Evolutionary conservation across 37 sponge, comb jelly and placozoan genomes (phyloP).

Genomic region (Amphimedon queenslandica): DNA sequence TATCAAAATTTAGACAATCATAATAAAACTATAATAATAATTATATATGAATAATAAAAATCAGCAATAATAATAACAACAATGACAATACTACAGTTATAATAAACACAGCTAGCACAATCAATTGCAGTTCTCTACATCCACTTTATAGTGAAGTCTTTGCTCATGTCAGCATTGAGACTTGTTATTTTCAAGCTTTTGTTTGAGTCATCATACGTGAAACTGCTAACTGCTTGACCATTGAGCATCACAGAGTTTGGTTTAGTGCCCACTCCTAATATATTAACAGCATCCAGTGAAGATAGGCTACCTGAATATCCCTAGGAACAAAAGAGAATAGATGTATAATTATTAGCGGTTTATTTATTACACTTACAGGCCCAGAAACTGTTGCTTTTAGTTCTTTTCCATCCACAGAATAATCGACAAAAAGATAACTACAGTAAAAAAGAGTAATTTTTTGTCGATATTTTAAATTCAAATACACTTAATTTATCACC

Average conservation of each 20-base stretch:
- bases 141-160: conserved; percentile 8
- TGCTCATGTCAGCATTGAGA: not conserved
- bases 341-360: not conserved
- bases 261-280: conserved; percentile 27
- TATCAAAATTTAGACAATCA: too few species aligned
- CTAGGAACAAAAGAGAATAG: conserved; percentile 4
- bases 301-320: conserved; percentile 33
- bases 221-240: conserved; percentile 12
- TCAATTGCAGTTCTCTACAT: too few species aligned
- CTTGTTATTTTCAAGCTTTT: not conserved
- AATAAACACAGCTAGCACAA: too few species aligned
- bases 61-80: too few species aligned
- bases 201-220: conserved; percentile 9
- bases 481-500: too few species aligned
- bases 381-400: not conserved
- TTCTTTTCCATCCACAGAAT: not conserved
- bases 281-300: conserved; percentile 34
- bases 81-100: too few species aligned
- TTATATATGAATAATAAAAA: too few species aligned
- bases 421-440: conserved; percentile 17
- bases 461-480: too few species aligned
- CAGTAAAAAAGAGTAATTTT: not conserved
- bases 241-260: conserved; percentile 33
- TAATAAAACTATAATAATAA: too few species aligned
- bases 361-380: conserved; percentile 1